Conservation (phyloP, 2,888 invertebrate species). For the Megamerina dolium region DNA sequence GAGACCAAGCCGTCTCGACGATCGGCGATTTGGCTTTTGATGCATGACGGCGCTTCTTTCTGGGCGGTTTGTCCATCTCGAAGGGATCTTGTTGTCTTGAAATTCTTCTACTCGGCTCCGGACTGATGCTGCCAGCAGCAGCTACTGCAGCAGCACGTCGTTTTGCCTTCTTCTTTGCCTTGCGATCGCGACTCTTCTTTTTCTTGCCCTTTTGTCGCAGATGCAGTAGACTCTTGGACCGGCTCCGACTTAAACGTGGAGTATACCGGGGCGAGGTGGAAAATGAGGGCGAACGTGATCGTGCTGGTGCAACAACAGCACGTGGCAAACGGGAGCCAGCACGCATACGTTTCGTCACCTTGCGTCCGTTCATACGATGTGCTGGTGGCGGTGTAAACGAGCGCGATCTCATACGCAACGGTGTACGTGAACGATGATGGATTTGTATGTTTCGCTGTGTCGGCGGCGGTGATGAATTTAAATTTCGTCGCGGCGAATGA, state of each 20-base stretch:
- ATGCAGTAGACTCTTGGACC: conserved; percentile 33
- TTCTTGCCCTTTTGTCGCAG: conserved; percentile 29
- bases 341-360: conserved; percentile 20
- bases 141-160: too few relatives aligned
- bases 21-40: conserved; percentile 23
- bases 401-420: conserved; percentile 38
- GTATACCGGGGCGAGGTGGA: conserved; percentile 38
- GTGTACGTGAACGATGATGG: conserved; percentile 28
- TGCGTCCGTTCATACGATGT: conserved; percentile 30
- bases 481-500: conserved; percentile 23
- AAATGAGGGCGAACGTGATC: conserved; percentile 17
- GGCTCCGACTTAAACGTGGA: conserved; percentile 40
- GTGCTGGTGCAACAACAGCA: background rate
- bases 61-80: conserved; percentile 25
- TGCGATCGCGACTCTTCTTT: conserved; percentile 36
- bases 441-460: too few relatives aligned
- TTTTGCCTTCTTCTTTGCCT: conserved; percentile 39
- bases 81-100: conserved; percentile 39
- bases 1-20: conserved; percentile 51
- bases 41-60: conserved; percentile 36
- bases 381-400: conserved; percentile 31
- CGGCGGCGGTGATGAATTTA: too few relatives aligned
- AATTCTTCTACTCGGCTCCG: conserved; percentile 30
- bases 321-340: conserved; percentile 15
- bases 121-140: conserved; percentile 30